Percentiles rank a stretch among this genome's conserved stretches.
Evolutionary conservation across 2,888 invertebrate genomes (phyloP).

Genomic region (Drosophila lacicola): DNA sequence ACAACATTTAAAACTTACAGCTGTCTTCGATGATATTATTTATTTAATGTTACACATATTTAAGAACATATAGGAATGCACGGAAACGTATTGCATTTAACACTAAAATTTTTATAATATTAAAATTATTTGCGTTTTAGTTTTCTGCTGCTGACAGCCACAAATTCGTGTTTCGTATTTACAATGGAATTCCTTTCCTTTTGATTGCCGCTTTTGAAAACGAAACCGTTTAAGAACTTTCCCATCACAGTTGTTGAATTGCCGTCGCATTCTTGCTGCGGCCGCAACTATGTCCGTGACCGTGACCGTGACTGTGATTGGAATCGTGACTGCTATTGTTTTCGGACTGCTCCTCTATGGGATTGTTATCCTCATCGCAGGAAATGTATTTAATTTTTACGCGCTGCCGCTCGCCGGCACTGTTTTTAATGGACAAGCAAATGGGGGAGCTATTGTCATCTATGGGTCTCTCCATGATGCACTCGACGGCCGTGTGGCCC

Average conservation of each 20-base stretch:
- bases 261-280: constrained; percentile 9
- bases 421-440: constrained; percentile 73
- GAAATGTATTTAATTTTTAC: constrained; percentile 81
- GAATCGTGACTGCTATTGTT: constrained; percentile 14
- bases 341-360: constrained; percentile 52
- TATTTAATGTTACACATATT: constrained; percentile 19
- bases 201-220: constrained; percentile 25
- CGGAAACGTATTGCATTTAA: constrained; percentile 3
- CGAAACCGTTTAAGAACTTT: constrained; percentile 18
- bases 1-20: constrained; percentile 70
- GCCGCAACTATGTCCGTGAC: neutral
- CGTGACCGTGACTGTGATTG: constrained; percentile 17
- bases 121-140: constrained; percentile 11
- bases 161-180: constrained; percentile 50
- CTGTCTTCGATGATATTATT: constrained; percentile 54
- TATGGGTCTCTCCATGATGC: constrained; percentile 58
- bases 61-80: constrained; percentile 15
- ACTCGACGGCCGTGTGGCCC: constrained; percentile 57
- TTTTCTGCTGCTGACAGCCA: constrained; percentile 36
- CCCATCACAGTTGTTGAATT: constrained; percentile 59
- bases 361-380: constrained; percentile 83
- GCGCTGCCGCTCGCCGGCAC: constrained; percentile 64
- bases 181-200: constrained; percentile 31
- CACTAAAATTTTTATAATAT: constrained; percentile 15
- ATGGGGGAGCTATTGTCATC: constrained; percentile 69